Percentiles rank a stretch among this genome's conserved stretches.
Evolutionary conservation across 2,888 invertebrate species (phyloP).

Genomic region (Hesperia comma): DNA sequence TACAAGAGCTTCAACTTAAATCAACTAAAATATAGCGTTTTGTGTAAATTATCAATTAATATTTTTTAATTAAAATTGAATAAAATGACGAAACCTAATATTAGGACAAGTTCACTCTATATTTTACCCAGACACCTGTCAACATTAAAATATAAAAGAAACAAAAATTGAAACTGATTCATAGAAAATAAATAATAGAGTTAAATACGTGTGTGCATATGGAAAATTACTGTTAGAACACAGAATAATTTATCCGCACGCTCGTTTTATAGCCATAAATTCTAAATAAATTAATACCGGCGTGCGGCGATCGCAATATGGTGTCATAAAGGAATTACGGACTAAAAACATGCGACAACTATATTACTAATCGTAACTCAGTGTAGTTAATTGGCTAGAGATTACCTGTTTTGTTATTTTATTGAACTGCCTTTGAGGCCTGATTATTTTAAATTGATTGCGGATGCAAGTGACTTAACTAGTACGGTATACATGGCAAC

Average conservation of each 20-base stretch:
- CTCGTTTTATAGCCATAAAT: slow-evolving; percentile 25
- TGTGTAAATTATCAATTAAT: too few species aligned
- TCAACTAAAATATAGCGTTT: too few species aligned
- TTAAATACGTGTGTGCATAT: neutral
- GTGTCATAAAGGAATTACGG: slow-evolving; percentile 50
- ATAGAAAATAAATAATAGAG: slow-evolving; percentile 1
- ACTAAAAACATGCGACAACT: slow-evolving; percentile 58
- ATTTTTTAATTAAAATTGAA: too few species aligned
- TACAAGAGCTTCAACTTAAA: too few species aligned
- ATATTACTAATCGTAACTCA: slow-evolving; percentile 55
- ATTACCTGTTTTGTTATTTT: slow-evolving; percentile 41
- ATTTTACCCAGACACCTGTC: neutral
- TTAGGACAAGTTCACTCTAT: neutral
- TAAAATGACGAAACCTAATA: too few species aligned
- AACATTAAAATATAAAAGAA: neutral
- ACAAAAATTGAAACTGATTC: neutral
- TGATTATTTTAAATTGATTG: slow-evolving; percentile 37
- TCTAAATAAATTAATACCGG: slow-evolving; percentile 28
- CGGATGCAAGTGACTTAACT: slow-evolving; percentile 15
- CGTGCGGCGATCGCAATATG: slow-evolving; percentile 22
- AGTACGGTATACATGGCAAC: neutral
- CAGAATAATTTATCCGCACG: slow-evolving; percentile 6
- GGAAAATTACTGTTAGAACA: neutral
- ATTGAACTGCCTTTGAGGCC: slow-evolving; percentile 19
- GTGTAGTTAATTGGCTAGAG: slow-evolving; percentile 55